Evolutionary conservation across 2,888 invertebrate species (phyloP), one percentile per base, ranked within the genome.

Genomic region (Drosophila gaucha): DNA sequence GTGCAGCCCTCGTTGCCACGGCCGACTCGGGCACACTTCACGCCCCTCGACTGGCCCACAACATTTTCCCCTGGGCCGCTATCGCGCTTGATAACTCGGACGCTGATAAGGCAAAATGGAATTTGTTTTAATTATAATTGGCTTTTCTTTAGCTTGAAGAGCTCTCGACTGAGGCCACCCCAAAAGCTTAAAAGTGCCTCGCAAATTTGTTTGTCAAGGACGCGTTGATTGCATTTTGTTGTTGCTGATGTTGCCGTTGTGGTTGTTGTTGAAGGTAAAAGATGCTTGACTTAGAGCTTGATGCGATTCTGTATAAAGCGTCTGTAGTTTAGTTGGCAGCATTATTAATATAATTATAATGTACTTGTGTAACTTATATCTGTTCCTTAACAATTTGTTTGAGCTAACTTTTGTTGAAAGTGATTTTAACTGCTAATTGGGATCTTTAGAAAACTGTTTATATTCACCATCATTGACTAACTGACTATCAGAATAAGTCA

Each of bases 41-140:
- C 20, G 20, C 41, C 30, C 44, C 59, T 35, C 30, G 30, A 30
- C 44, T 8, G 18, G 8, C 9, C 20, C 38, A 47, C 41, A n/a
- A 24, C 20, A 6, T 70, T 56, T 22, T 31, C 22, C 39, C 67
- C 41, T 46, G 44, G 43, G 49, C 20, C 20, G 43, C 36, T 47
- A 44, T 65, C 63, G 39, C 35, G 35, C 57, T 67, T 69, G 70
- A 69, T 64, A 64, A 54, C 54, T 50, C 52, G 47, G 47, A 43
- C 55, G 69, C 65, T 70, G 62, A 75, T 36, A 79, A 77, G 39
- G 46, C 59, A 46, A 79, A 76, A 79, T 75, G 59, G 52, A 71
- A 64, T 76, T 76, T 80, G 73, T 68, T 73, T 76, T 80, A 80
- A 76, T 76, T 76, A 80, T 80, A 76, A 76, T 76, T 80, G 73